Conservation (phyloP, 2,113 vertebrate species). For the Dasyurus viverrinus region DNA sequence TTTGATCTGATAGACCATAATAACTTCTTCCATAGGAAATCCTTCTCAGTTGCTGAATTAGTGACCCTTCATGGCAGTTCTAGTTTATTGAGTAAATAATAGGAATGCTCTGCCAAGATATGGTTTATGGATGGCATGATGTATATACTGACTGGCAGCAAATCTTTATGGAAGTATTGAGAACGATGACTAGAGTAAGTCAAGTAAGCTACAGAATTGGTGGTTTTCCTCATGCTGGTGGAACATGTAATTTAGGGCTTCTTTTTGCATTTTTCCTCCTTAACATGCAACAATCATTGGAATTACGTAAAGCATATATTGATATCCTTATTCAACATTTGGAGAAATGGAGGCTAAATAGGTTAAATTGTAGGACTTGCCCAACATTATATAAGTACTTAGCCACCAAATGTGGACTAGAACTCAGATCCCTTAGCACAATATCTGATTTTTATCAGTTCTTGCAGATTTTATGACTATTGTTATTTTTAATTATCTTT, state of each 20-base stretch:
- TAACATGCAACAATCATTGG: background rate
- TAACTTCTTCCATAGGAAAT: conserved; percentile 36
- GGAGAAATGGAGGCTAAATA: background rate
- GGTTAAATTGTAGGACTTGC: background rate
- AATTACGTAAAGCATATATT: background rate
- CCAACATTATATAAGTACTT: background rate
- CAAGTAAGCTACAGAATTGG: background rate
- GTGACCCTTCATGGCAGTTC: conserved; percentile 42
- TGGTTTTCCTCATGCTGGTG: background rate
- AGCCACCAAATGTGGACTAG: background rate
- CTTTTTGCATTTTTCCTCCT: background rate
- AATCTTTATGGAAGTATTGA: conserved; percentile 3
- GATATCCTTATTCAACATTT: background rate
- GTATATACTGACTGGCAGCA: conserved; percentile 17
- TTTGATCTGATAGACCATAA: conserved; percentile 70
- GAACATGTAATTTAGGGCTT: background rate
- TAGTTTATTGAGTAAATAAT: conserved; percentile 71
- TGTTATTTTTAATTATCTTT: background rate
- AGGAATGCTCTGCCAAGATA: conserved; percentile 39
- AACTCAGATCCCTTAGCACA: background rate
- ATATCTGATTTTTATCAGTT: background rate
- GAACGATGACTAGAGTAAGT: conserved; percentile 27
- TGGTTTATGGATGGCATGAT: conserved; percentile 17
- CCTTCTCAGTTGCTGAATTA: conserved; percentile 55
- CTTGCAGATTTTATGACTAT: background rate